Percentiles rank a stretch among this genome's conserved stretches.
phyloP scores from a whole-genome alignment of 2,797 vertebrate genomes.

The Tinamus major region DNA sequence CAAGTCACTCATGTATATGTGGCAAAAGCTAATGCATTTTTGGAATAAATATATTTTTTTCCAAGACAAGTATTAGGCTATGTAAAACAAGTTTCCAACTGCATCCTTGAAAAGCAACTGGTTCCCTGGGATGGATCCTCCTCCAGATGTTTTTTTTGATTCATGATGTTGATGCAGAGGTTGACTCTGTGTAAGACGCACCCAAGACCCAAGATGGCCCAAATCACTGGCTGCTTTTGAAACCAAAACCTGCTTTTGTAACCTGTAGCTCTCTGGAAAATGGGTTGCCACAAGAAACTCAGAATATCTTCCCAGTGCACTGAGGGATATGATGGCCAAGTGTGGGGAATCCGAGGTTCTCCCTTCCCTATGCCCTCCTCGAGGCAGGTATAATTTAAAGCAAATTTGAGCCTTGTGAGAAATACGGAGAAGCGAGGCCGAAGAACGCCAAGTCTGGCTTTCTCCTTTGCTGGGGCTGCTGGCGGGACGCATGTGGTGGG shows the following conservation, averaged over 20 bases:
- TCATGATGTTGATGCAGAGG: neutral
- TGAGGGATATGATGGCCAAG: neutral
- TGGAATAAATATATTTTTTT: neutral
- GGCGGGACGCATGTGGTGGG: accelerated
- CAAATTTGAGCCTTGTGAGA: neutral
- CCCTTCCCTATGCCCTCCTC: neutral
- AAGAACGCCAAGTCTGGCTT: neutral
- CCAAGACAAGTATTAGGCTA: neutral
- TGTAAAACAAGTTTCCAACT: neutral
- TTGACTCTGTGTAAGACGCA: neutral
- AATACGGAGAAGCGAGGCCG: neutral
- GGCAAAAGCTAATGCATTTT: neutral
- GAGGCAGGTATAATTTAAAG: neutral
- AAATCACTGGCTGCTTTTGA: neutral
- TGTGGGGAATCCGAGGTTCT: accelerated
- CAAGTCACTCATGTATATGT: neutral
- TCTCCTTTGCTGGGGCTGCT: accelerated
- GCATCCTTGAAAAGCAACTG: neutral
- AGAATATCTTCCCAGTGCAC: neutral
- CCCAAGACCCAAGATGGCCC: neutral
- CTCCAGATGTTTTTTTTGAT: neutral
- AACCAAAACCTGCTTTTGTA: neutral
- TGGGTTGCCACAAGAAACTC: neutral
- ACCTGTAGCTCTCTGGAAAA: neutral
- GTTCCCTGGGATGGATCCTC: neutral